Evolutionary conservation across 2,888 invertebrate genomes (phyloP).

Genomic region (Lordiphosa andalusiaca): DNA sequence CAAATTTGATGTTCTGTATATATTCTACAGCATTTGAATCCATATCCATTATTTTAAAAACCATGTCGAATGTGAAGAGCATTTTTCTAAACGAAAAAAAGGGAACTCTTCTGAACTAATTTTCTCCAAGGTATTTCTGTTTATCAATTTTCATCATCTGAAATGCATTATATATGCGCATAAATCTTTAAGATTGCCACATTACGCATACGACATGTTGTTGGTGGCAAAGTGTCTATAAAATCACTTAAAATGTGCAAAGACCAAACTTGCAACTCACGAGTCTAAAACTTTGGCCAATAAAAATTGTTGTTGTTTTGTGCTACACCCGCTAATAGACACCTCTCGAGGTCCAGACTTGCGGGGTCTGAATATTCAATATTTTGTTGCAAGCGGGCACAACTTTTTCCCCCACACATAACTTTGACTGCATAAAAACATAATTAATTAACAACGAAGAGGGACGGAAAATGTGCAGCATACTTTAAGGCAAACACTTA

Average conservation of each 20-base stretch:
- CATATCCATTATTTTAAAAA: too few species aligned
- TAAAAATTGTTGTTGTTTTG: slow-evolving; percentile 41
- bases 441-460: slow-evolving; percentile 59
- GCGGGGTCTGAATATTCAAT: slow-evolving; percentile 60
- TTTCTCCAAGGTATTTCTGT: slow-evolving; percentile 1
- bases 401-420: slow-evolving; percentile 22
- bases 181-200: slow-evolving; percentile 62
- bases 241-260: slow-evolving; percentile 60
- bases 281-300: slow-evolving; percentile 50
- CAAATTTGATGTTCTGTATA: too few species aligned
- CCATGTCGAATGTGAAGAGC: too few species aligned
- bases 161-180: slow-evolving; percentile 34
- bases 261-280: slow-evolving; percentile 34
- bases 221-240: slow-evolving; percentile 61
- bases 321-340: slow-evolving; percentile 40
- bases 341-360: slow-evolving; percentile 16
- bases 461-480: slow-evolving; percentile 11
- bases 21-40: too few species aligned
- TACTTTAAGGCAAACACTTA: slow-evolving; percentile 33
- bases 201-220: slow-evolving; percentile 55
- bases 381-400: slow-evolving; percentile 45
- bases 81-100: too few species aligned
- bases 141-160: slow-evolving; percentile 20
- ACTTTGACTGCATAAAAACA: slow-evolving; percentile 56
- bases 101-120: too few species aligned